These are phyloP conservation scores for Mola mola DNA, from an alignment of 2,113 vertebrate species.

Conservation along the genomic window DNA sequence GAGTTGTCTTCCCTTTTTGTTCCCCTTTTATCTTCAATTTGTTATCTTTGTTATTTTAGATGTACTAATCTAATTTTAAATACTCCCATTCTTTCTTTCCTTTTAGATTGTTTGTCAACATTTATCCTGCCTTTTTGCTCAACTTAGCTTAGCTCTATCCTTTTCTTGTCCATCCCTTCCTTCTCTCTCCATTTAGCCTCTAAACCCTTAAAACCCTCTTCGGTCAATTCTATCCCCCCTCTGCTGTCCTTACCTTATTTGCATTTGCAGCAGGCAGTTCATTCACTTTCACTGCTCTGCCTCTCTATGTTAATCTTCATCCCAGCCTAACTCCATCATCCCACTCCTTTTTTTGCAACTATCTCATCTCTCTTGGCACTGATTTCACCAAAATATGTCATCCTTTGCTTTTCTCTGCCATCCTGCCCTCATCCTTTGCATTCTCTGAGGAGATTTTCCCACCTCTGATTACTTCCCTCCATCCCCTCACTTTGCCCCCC, in stretches of 20 bases:
- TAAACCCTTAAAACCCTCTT: constrained; percentile 44
- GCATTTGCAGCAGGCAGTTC: constrained; percentile 40
- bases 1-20: constrained; percentile 44
- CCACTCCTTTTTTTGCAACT: too few relatives aligned
- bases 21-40: constrained; percentile 44
- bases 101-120: constrained; percentile 37
- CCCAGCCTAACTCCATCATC: too few relatives aligned
- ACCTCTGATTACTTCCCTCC: constrained; percentile 43
- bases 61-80: constrained; percentile 3
- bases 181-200: constrained; percentile 36
- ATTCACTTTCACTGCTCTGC: constrained; percentile 31
- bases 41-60: constrained; percentile 27
- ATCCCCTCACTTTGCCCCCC: constrained; percentile 16
- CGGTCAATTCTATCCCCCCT: constrained; percentile 25
- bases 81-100: neutral
- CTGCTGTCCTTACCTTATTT: constrained; percentile 34
- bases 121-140: constrained; percentile 34
- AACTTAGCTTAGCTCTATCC: constrained; percentile 20
- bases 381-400: too few relatives aligned
- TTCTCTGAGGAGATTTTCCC: constrained; percentile 53
- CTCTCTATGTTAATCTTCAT: constrained; percentile 7
- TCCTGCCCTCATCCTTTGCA: constrained; percentile 26
- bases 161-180: constrained; percentile 25
- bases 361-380: too few relatives aligned
- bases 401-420: constrained; percentile 36